Conservation (phyloP, 2,888 invertebrate species). For the Epinotia demarniana region DNA sequence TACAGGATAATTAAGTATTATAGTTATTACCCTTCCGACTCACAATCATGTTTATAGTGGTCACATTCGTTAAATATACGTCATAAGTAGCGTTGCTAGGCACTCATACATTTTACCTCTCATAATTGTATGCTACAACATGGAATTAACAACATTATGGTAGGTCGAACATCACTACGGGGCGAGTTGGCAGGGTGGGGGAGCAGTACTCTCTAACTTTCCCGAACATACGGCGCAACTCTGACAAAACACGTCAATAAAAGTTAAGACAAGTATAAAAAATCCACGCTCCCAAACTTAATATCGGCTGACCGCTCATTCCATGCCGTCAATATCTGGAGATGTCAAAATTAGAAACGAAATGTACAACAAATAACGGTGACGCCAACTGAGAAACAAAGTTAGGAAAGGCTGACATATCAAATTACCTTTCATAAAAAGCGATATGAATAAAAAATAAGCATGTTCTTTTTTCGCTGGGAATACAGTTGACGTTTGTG, state of each 20-base stretch:
- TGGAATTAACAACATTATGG: constrained; percentile 58
- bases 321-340: constrained; percentile 20
- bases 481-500: not conserved
- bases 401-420: constrained; percentile 12
- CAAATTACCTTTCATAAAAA: constrained; percentile 4
- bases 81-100: constrained; percentile 83
- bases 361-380: not conserved
- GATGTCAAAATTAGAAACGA: not conserved
- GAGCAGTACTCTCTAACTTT: constrained; percentile 20
- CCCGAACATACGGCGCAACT: constrained; percentile 29
- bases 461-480: not conserved
- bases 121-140: constrained; percentile 57
- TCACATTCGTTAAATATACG: constrained; percentile 76
- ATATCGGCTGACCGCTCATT: constrained; percentile 28
- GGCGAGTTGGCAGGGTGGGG: constrained; percentile 38
- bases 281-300: constrained; percentile 34
- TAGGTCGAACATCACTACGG: constrained; percentile 68
- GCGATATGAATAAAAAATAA: not conserved
- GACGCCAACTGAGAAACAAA: not conserved
- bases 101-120: constrained; percentile 80
- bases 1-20: constrained; percentile 69
- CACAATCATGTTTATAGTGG: constrained; percentile 81
- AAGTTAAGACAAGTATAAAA: constrained; percentile 39
- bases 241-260: constrained; percentile 42
- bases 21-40: constrained; percentile 78